Evolutionary conservation across 2,888 invertebrate species (phyloP).

Genomic region (Laspeyria flexula): DNA sequence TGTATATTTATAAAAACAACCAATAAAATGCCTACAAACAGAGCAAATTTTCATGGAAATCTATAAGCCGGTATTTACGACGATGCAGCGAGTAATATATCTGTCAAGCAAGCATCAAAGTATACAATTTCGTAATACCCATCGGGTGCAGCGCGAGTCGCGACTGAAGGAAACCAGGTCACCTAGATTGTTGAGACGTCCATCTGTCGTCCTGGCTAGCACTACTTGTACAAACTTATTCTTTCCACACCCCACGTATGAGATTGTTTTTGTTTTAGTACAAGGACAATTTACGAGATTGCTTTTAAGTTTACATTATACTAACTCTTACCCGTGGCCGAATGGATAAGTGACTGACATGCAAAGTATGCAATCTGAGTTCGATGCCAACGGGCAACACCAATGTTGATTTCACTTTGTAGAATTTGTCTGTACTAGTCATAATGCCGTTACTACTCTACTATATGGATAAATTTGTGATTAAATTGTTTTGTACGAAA

Average conservation of each 20-base stretch:
- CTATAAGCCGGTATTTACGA: background rate
- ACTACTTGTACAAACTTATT: conserved; percentile 1
- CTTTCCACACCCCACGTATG: background rate
- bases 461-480: too few species aligned
- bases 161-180: conserved; percentile 56
- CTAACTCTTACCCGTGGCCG: too few species aligned
- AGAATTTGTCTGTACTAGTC: too few species aligned
- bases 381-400: too few species aligned
- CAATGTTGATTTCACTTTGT: too few species aligned
- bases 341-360: too few species aligned
- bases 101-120: conserved; percentile 35
- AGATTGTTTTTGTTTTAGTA: conserved; percentile 2
- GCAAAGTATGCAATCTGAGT: too few species aligned
- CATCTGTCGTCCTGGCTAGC: conserved; percentile 31
- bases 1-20: background rate
- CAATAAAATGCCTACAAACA: background rate
- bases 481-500: too few species aligned
- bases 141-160: conserved; percentile 56
- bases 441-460: too few species aligned
- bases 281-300: background rate
- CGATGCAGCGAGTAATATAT: background rate
- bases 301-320: background rate
- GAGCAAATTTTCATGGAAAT: background rate
- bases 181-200: conserved; percentile 55
- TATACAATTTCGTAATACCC: conserved; percentile 67